These are phyloP conservation scores for Agrenia bidenticulata DNA, from an alignment of 2,888 invertebrate genomes.

Conservation along the genomic window DNA sequence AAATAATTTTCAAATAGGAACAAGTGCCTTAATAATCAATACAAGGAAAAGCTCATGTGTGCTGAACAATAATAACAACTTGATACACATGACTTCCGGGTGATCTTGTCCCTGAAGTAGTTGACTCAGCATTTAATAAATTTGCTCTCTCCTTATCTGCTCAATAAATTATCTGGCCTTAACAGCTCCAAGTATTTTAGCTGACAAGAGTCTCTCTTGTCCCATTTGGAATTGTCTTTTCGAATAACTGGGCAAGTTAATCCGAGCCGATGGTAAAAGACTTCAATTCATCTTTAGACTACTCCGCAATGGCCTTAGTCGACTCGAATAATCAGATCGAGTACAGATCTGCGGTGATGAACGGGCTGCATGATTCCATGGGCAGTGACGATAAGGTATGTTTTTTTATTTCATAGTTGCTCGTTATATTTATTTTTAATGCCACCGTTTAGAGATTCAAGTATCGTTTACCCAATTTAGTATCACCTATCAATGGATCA, in stretches of 20 bases:
- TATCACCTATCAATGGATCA: too few species aligned
- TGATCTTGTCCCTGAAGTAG: conserved; percentile 21
- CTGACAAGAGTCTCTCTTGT: too few species aligned
- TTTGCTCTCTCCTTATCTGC: not conserved
- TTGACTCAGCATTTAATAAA: not conserved
- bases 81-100: conserved; percentile 5
- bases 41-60: too few species aligned
- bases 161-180: conserved; percentile 4
- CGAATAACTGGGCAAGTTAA: not conserved
- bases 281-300: conserved; percentile 39
- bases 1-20: too few species aligned
- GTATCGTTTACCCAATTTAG: too few species aligned
- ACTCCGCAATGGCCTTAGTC: conserved; percentile 51
- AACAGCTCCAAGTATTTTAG: not conserved
- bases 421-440: too few species aligned
- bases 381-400: conserved; percentile 50
- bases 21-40: too few species aligned
- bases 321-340: conserved; percentile 50
- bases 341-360: conserved; percentile 47
- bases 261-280: conserved; percentile 35
- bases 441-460: too few species aligned
- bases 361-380: conserved; percentile 49
- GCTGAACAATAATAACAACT: too few species aligned
- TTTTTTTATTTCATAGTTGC: not conserved
- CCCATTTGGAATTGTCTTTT: not conserved